Conservation (phyloP, 2,113 vertebrate genomes). For the Mesocricetus auratus region DNA sequence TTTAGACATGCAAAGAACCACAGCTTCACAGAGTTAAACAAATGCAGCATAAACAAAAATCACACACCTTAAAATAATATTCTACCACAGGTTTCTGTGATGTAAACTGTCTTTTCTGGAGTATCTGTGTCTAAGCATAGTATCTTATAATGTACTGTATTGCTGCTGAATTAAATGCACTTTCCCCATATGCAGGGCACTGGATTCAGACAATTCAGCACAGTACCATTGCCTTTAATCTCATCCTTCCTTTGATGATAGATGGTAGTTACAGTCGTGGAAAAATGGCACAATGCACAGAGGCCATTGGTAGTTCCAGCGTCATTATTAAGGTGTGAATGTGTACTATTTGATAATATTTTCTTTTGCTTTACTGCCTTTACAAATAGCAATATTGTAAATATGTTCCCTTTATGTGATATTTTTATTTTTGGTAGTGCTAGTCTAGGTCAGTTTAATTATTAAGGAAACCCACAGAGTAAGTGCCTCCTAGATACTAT, state of each 20-base stretch:
- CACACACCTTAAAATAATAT: too few species aligned
- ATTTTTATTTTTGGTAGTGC: slow-evolving; percentile 70
- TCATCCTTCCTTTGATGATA: slow-evolving; percentile 86
- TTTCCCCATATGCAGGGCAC: not conserved
- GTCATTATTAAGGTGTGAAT: slow-evolving; percentile 79
- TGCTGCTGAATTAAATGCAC: not conserved
- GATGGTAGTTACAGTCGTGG: slow-evolving; percentile 79
- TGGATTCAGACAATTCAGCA: not conserved
- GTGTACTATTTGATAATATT: slow-evolving; percentile 65
- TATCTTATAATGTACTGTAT: not conserved
- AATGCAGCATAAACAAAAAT: too few species aligned
- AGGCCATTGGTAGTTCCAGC: slow-evolving; percentile 79
- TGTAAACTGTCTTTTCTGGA: not conserved
- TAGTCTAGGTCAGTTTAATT: slow-evolving; percentile 70
- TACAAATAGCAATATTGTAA: slow-evolving; percentile 84
- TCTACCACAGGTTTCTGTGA: not conserved
- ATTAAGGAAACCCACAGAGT: slow-evolving; percentile 73
- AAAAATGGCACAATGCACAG: slow-evolving; percentile 86
- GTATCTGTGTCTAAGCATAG: not conserved
- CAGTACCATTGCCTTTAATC: slow-evolving; percentile 84
- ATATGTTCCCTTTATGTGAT: slow-evolving; percentile 68
- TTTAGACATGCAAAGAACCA: too few species aligned
- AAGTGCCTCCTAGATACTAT: slow-evolving; percentile 77
- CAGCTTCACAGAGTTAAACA: too few species aligned
- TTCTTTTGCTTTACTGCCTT: slow-evolving; percentile 77